Evolutionary conservation across 2,888 invertebrate species (phyloP).

Genomic region (Pteria penguin): DNA sequence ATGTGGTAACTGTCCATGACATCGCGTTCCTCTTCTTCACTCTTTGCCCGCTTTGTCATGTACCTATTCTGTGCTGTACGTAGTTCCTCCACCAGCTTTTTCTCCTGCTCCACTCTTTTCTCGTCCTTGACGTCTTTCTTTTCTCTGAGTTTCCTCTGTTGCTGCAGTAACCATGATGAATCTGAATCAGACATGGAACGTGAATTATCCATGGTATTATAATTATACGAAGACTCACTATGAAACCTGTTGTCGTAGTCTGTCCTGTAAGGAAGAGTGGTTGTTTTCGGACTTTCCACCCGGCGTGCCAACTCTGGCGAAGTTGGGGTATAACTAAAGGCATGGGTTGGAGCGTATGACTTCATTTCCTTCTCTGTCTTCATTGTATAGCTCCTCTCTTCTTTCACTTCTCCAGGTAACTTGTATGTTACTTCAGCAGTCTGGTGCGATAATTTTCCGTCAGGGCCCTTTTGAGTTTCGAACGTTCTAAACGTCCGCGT

Average conservation of each 20-base stretch:
- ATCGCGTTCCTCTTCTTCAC: conserved; percentile 78
- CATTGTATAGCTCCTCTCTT: conserved; percentile 68
- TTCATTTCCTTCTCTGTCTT: conserved; percentile 57
- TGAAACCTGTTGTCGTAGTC: conserved; percentile 70
- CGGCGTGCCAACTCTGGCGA: conserved; percentile 54
- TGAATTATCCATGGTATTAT: conserved; percentile 62
- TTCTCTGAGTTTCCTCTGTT: conserved; percentile 76
- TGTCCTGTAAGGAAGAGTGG: conserved; percentile 68
- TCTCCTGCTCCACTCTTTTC: conserved; percentile 82
- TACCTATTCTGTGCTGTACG: conserved; percentile 76
- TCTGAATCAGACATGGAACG: conserved; percentile 58
- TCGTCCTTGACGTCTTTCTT: conserved; percentile 57
- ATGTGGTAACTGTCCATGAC: conserved; percentile 58
- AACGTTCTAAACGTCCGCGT: conserved; percentile 65
- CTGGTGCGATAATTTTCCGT: conserved; percentile 67
- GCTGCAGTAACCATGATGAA: conserved; percentile 77
- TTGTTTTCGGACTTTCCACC: conserved; percentile 54
- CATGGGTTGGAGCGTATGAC: conserved; percentile 63
- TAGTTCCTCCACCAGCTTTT: conserved; percentile 88
- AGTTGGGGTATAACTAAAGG: conserved; percentile 72
- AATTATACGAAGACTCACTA: conserved; percentile 51
- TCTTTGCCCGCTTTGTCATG: conserved; percentile 84
- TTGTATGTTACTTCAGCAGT: conserved; percentile 71
- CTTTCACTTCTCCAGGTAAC: conserved; percentile 63
- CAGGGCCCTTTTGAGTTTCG: conserved; percentile 62